Evolutionary conservation across 2,888 invertebrate species (phyloP), one percentile per base, ranked within the genome.

Genomic region (Epistrophe eligans): DNA sequence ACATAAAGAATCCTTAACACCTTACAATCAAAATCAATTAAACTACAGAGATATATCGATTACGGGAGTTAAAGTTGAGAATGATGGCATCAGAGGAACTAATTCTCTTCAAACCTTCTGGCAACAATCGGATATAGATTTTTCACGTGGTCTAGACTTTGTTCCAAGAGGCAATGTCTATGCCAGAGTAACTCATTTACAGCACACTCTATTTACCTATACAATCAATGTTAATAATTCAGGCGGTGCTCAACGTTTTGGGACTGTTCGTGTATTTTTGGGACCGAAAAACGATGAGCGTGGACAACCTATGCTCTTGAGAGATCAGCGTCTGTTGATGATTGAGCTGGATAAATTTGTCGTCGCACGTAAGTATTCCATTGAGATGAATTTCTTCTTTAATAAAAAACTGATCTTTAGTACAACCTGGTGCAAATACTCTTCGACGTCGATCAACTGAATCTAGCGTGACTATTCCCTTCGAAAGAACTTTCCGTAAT

Each of bases 91-190:
- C n/a, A 94, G 94, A 2, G 88, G 90, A 17, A 89, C 93, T 0
- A 95, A 96, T 92, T 91, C 91, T 3, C 88, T 97, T 15, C 92
- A 93, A 80, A 96, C 96, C 0, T 95, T 95, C 92, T 97, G 97
- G 97, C 95, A 95, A 93, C 95, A 95, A 92, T 95, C 95, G 87
- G 95, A 95, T 70, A 94, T 97, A 87, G 96, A 97, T 90, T 92
- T 97, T 40, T 94, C 95, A 0, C 94, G 96, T 4, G 97, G 97
- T 0, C 93, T 97, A 90, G 97, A 97, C 93, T 97, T 97, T 93
- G 94, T 95, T 8, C 96, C 96, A 0, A 93, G 96, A 1, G 96
- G 96, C 52, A 91, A 94, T 19, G 94, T 96, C 58, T 94, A 95
- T 43, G 96, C 95, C 0, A 79, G 89, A 58, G 95, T 96, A 92